phyloP scores from a whole-genome alignment of 2,113 vertebrate species.

The Mormyrus lacerda region DNA sequence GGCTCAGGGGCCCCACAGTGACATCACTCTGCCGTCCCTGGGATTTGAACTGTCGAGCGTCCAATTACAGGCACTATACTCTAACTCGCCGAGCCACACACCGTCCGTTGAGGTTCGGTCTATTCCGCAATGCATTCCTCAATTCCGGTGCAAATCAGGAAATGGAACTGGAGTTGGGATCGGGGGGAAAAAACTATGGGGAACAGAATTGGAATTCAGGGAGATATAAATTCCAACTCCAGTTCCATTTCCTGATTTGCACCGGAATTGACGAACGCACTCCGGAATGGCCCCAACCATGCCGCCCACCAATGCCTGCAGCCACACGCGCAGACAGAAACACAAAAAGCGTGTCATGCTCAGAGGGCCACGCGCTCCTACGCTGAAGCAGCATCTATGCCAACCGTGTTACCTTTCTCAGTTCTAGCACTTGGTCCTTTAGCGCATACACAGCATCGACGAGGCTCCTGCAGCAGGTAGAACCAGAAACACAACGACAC shows the following conservation, averaged over 20 bases:
- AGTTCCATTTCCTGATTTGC: too few species aligned
- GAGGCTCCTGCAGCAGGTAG: conserved; percentile 71
- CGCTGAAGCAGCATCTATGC: background rate
- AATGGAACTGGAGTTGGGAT: too few species aligned
- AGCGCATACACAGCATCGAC: conserved; percentile 96
- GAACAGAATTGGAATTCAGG: too few species aligned
- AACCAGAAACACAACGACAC: background rate
- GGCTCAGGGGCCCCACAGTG: background rate
- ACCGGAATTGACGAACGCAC: too few species aligned
- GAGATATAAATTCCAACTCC: too few species aligned
- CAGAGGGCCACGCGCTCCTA: background rate
- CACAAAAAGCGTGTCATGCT: background rate
- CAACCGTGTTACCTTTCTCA: conserved; percentile 78
- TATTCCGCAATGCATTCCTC: too few species aligned
- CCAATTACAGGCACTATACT: background rate
- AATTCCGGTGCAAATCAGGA: too few species aligned
- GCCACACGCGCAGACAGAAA: background rate
- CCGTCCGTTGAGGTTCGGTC: background rate
- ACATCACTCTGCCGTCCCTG: background rate
- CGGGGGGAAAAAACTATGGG: too few species aligned
- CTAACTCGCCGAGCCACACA: background rate
- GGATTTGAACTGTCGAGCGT: background rate
- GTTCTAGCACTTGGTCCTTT: conserved; percentile 94
- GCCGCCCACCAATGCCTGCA: background rate
- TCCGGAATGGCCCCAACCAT: too few species aligned